Percentiles rank a stretch among this genome's conserved stretches.
Conservation (phyloP, 2,888 invertebrate species). For the Drosophila suboccidentalis region DNA sequence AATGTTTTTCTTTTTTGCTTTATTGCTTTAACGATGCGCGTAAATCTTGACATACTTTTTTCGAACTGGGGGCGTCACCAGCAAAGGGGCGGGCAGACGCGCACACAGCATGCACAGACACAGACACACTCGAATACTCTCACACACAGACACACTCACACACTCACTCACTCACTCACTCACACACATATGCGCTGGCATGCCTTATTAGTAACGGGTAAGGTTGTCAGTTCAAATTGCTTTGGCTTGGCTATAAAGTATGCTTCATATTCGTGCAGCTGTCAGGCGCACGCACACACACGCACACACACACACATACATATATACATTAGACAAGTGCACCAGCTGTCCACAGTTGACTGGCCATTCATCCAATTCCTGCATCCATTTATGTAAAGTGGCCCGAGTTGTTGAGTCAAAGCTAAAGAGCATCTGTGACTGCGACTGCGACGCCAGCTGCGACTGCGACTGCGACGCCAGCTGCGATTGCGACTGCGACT, state of each 20-base stretch:
- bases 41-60: constrained; percentile 79
- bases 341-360: constrained; percentile 60
- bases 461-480: neutral
- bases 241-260: constrained; percentile 50
- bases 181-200: constrained; percentile 4
- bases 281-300: constrained; percentile 27
- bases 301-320: neutral
- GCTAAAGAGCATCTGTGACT: constrained; percentile 15
- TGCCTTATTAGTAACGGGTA: constrained; percentile 37
- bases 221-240: constrained; percentile 29
- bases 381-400: constrained; percentile 63
- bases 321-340: constrained; percentile 50
- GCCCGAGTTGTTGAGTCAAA: constrained; percentile 45
- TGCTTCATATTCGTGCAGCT: constrained; percentile 58
- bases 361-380: constrained; percentile 56
- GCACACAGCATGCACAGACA: constrained; percentile 4
- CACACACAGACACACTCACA: neutral
- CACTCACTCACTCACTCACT: constrained; percentile 1
- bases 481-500: constrained; percentile 13
- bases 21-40: constrained; percentile 75
- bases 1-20: constrained; percentile 39
- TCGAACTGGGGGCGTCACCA: constrained; percentile 26
- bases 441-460: neutral
- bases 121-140: constrained; percentile 1
- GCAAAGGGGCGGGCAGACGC: constrained; percentile 30